These are phyloP conservation scores for Parasteatoda tepidariorum DNA, from an alignment of 1,140 invertebrate species.

Conservation along the genomic window DNA sequence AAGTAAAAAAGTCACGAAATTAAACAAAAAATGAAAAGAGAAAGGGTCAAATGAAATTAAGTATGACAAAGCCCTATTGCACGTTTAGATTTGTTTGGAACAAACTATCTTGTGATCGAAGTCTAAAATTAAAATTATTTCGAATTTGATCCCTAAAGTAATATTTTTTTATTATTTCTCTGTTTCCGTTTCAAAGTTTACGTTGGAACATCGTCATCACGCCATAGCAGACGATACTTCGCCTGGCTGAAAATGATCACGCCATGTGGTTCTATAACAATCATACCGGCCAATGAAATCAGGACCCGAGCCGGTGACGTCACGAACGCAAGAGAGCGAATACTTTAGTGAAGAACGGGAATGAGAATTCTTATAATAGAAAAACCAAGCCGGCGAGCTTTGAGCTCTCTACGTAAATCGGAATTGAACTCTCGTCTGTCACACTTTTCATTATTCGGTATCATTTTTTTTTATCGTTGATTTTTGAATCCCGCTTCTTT, in stretches of 20 bases:
- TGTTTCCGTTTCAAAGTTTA: background rate
- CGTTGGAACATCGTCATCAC: conserved; percentile 22
- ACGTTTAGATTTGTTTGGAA: too few relatives aligned
- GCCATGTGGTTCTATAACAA: conserved; percentile 50
- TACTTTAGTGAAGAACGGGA: conserved; percentile 5
- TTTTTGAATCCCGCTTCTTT: too few relatives aligned
- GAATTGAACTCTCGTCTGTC: background rate
- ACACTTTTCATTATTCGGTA: background rate
- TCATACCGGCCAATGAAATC: conserved; percentile 7
- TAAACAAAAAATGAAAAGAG: too few relatives aligned
- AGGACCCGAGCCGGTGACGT: conserved; percentile 14
- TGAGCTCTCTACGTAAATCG: background rate
- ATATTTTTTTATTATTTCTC: conserved; percentile 7
- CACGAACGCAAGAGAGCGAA: background rate
- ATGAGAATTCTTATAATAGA: conserved; percentile 42
- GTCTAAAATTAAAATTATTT: background rate
- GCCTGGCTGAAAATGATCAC: conserved; percentile 29
- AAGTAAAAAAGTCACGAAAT: too few relatives aligned
- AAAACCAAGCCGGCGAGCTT: conserved; percentile 21
- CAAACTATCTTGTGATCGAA: background rate
- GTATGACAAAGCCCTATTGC: too few relatives aligned
- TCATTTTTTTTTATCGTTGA: background rate
- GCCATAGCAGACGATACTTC: conserved; percentile 38
- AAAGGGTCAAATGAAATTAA: too few relatives aligned
- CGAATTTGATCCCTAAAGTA: too few relatives aligned